Evolutionary conservation across 2,113 vertebrate species (phyloP), one percentile per base, ranked within the genome.

Genomic region (Poecilia latipinna): DNA sequence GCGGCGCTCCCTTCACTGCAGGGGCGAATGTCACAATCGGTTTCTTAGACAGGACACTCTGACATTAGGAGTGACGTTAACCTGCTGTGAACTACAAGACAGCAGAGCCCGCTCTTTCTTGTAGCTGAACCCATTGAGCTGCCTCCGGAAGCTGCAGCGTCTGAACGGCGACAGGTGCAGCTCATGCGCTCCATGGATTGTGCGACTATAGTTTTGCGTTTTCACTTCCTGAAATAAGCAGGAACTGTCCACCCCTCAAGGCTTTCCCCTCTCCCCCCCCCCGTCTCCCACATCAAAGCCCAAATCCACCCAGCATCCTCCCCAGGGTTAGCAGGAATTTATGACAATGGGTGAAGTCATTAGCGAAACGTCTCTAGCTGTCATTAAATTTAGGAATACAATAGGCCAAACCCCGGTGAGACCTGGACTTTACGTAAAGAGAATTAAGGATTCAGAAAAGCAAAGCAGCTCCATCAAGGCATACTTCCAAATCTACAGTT

Each of bases 1-100:
- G 1, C 7, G 24, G 35, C 35, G 1, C 54, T 74, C 42, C 3
- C 2, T 8, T 73, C 67, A 17, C 80, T 12, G 51, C 66, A 72
- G 75, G 72, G 42, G 17, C 31, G 57, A 73, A 70, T 62, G 82
- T 83, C 87, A 78, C 48, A 80, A 67, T n/a, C 63, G 66, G 68
- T 79, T 75, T 79, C 62, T 33, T 13, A 79, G 35, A 71, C 39
- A 70, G 57, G 51, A 12, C 70, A 68, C 66, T 77, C 68, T 22
- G 74, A 74, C 74, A 84, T 81, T 79, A 62, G 82, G 79, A 77
- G n/a, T 82, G 78, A 77, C 72, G 68, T 72, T 57, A 69, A 84
- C 65, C 5, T 65, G 62, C 73, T 75, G 71, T 73, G 83, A 83
- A 70, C 70, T 66, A 57, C 61, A 68, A 68, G 73, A 83, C 75